Evolutionary conservation across 2,888 invertebrate species (phyloP).

Genomic region (Drosophila putrida): DNA sequence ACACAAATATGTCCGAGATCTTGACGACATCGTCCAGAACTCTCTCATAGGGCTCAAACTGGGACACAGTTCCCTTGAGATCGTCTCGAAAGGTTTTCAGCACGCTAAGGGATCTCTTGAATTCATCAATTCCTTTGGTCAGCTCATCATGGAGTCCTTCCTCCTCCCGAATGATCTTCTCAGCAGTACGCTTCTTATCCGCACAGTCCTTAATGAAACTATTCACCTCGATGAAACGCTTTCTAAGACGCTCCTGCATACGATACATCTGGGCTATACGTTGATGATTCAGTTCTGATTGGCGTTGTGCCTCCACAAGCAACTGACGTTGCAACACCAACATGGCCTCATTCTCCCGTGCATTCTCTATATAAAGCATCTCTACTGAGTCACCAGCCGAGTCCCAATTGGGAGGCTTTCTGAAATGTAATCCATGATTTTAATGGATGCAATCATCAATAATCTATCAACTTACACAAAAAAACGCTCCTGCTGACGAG

Average conservation of each 20-base stretch:
- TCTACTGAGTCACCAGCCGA: constrained; percentile 83
- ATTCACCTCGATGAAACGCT: constrained; percentile 83
- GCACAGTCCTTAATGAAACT: constrained; percentile 84
- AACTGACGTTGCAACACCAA: constrained; percentile 78
- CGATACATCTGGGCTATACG: constrained; percentile 80
- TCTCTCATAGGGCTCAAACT: constrained; percentile 82
- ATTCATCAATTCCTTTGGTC: constrained; percentile 66
- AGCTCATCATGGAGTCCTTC: constrained; percentile 72
- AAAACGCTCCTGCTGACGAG: constrained; percentile 81
- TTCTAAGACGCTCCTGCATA: constrained; percentile 77
- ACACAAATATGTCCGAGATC: constrained; percentile 77
- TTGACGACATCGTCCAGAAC: constrained; percentile 83
- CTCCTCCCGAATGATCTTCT: constrained; percentile 79
- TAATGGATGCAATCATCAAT: rapidly evolving
- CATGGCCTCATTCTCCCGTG: constrained; percentile 82
- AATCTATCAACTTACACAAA: constrained; percentile 76
- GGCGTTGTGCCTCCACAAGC: constrained; percentile 76
- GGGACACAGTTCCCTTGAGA: constrained; percentile 75
- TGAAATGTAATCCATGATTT: constrained; percentile 22
- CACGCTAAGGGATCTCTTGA: constrained; percentile 61
- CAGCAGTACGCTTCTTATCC: constrained; percentile 80
- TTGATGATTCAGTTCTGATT: constrained; percentile 73
- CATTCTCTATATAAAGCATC: constrained; percentile 81
- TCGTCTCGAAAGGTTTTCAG: constrained; percentile 74
- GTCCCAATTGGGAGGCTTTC: constrained; percentile 85